These are phyloP conservation scores for Amitus sp. DNA, from an alignment of 2,888 invertebrate species.

Conservation along the genomic window DNA sequence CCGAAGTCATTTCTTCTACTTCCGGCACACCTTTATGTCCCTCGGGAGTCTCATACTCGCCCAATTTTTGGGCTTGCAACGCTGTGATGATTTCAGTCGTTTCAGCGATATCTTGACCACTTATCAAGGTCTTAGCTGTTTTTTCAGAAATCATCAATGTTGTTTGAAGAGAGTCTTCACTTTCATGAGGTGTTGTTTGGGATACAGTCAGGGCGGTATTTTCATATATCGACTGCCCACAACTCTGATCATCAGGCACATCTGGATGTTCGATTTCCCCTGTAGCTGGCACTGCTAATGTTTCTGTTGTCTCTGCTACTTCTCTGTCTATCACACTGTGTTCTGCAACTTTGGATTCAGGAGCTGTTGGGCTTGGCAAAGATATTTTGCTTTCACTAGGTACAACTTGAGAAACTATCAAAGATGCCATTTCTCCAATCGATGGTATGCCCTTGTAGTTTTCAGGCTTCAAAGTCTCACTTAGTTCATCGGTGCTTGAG, in stretches of 20 bases:
- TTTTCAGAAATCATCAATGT: constrained; percentile 51
- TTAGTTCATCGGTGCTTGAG: constrained; percentile 45
- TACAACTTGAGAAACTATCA: constrained; percentile 44
- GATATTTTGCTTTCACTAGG: constrained; percentile 21
- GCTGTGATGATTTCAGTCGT: constrained; percentile 57
- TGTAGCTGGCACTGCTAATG: constrained; percentile 47
- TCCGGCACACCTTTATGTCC: constrained; percentile 45
- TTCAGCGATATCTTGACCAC: constrained; percentile 60
- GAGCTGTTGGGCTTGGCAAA: constrained; percentile 14
- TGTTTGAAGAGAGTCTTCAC: constrained; percentile 41
- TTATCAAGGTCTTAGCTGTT: constrained; percentile 20
- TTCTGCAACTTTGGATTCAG: constrained; percentile 20
- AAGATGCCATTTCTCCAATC: constrained; percentile 47
- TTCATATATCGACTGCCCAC: constrained; percentile 44
- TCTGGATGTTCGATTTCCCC: constrained; percentile 46
- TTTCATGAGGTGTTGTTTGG: constrained; percentile 44
- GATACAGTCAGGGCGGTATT: constrained; percentile 37
- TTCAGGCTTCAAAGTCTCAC: constrained; percentile 43
- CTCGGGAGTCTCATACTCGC: constrained; percentile 41
- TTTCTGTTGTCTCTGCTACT: constrained; percentile 67
- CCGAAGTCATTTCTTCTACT: constrained; percentile 48
- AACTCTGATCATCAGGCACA: constrained; percentile 45
- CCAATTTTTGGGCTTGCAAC: constrained; percentile 45
- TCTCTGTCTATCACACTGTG: constrained; percentile 54
- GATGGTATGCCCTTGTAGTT: constrained; percentile 44